These are phyloP conservation scores for Mercenaria mercenaria DNA, from an alignment of 1,140 invertebrate species.

Conservation along the genomic window DNA sequence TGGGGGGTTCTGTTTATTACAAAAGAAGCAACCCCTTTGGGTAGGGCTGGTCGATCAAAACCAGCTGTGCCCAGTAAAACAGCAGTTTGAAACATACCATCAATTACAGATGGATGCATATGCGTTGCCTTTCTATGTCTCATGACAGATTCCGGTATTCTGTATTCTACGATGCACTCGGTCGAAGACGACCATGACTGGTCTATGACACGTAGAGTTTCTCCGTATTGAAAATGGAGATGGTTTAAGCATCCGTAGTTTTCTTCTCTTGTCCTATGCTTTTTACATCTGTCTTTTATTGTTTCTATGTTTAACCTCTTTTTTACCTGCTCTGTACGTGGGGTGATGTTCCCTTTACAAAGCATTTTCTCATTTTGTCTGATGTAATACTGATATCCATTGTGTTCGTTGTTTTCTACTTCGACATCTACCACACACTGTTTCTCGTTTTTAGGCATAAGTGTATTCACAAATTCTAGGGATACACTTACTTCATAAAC, in stretches of 20 bases:
- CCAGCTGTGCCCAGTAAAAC: slow-evolving; percentile 14
- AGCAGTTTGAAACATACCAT: slow-evolving; percentile 73
- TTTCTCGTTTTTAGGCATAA: slow-evolving; percentile 40
- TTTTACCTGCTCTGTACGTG: background rate
- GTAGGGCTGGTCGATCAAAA: slow-evolving; percentile 40
- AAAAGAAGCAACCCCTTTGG: slow-evolving; percentile 52
- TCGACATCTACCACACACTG: slow-evolving; percentile 21
- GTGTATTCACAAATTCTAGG: slow-evolving; percentile 39
- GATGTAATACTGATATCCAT: background rate
- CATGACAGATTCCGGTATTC: slow-evolving; percentile 63
- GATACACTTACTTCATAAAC: slow-evolving; percentile 30
- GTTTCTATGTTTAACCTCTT: slow-evolving; percentile 42
- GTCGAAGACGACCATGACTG: slow-evolving; percentile 59
- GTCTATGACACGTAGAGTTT: slow-evolving; percentile 65
- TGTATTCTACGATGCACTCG: slow-evolving; percentile 72
- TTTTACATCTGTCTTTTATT: slow-evolving; percentile 68
- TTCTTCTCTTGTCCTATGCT: slow-evolving; percentile 60
- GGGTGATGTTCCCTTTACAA: background rate
- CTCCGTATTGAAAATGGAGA: slow-evolving; percentile 74
- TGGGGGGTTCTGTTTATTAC: slow-evolving; percentile 11
- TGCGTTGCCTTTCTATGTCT: slow-evolving; percentile 66
- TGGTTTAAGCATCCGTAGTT: slow-evolving; percentile 69
- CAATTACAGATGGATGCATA: slow-evolving; percentile 75
- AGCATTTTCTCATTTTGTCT: background rate
- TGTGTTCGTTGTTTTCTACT: background rate